Base-by-base conservation (phyloP, 1,140 invertebrate genomes). In the Euschistus heros region DNA sequence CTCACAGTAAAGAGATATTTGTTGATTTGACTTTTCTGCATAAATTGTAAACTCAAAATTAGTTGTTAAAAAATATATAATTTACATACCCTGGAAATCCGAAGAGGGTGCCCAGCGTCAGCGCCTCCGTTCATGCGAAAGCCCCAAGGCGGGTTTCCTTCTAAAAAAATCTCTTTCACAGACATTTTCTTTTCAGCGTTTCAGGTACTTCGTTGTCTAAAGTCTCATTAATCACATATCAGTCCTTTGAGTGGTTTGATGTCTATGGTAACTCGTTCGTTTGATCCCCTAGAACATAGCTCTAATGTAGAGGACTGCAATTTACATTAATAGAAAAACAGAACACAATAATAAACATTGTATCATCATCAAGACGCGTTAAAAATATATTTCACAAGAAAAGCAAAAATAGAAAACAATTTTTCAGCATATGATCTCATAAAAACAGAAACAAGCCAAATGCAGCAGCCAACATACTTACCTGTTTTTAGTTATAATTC, bases 91-190 rank as follows among this genome's bases (percentile, higher is more conserved):
- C 86, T 84, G 24, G 87, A 87, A 74, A 91, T 86, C 71, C 84
- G 80, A 17, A 91, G 77, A 50, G 86, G 85, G 73, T 85, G 83
- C 74, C 85, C 84, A 55, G 83, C 79, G 75, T 90, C 87, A 62
- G 76, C 79, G 55, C 88, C 88, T 60, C 88, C 89, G 74, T 88
- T 86, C 84, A 92, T 87, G 61, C 89, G 84, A 77, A 94, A 93
- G 70, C 91, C 90, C 91, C 91, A 93, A 64, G 90, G 90, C 72
- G 87, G 84, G 57, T 89, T 89, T 68, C 89, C 90, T 71, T 83
- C 82, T 68, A 94, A 79, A 73, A 82, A 79, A 69, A 89, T 82
- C 76, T 86, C 82, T 70, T 84, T 77, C 46, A 84, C 77, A 69
- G 82, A 83, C 85, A 87, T 87, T 52, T 52, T 46, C 46, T 20